Conservation (phyloP, 2,797 vertebrate species). For the Uromys caudimaculatus region DNA sequence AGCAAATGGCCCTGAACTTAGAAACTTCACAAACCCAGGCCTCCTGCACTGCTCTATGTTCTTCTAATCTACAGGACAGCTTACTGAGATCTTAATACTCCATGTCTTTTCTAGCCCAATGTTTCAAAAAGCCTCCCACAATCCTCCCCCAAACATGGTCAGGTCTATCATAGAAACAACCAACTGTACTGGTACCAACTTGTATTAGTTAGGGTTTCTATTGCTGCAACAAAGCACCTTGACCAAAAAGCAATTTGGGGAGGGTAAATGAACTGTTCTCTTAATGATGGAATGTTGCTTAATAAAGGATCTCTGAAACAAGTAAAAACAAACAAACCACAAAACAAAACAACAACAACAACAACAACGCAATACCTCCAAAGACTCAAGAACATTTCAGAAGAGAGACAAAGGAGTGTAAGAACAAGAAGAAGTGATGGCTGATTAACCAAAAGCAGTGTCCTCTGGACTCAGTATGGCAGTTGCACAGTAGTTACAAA, state of each 20-base stretch:
- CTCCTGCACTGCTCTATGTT: background rate
- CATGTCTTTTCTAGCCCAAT: background rate
- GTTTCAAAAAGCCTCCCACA: background rate
- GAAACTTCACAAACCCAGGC: background rate
- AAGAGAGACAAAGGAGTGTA: background rate
- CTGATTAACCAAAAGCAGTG: background rate
- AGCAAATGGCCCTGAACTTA: background rate
- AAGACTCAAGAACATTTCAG: background rate
- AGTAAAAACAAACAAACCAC: background rate
- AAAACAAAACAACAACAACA: too few species aligned
- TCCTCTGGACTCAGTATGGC: background rate
- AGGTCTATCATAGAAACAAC: background rate
- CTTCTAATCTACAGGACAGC: background rate
- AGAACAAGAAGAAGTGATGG: background rate
- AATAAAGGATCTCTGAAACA: background rate
- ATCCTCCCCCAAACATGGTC: background rate
- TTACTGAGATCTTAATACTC: background rate
- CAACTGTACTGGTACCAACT: background rate
- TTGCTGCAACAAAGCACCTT: background rate
- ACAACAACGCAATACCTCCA: background rate
- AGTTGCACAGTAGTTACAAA: background rate
- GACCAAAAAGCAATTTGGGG: background rate
- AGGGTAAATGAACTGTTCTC: background rate
- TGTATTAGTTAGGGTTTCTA: background rate
- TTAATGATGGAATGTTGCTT: background rate